Percentiles rank a stretch among this genome's conserved stretches.
These are phyloP conservation scores for Pterocles gutturalis DNA, from an alignment of 2,113 vertebrate genomes.

Conservation along the genomic window DNA sequence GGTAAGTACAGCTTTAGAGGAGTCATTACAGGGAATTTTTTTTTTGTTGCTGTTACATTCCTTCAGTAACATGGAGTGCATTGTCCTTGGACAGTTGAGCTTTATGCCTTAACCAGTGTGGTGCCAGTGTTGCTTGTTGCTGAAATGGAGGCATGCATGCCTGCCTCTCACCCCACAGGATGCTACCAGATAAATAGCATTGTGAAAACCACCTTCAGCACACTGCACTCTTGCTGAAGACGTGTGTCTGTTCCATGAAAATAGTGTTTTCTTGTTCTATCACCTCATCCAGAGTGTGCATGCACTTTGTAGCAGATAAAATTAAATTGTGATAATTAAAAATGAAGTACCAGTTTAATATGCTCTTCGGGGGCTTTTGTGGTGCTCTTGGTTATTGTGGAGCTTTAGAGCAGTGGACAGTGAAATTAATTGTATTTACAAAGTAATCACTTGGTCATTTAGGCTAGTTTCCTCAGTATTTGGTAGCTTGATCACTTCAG, in stretches of 20 bases:
- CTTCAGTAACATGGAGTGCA: accelerated
- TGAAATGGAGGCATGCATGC: neutral
- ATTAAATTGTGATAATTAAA: neutral
- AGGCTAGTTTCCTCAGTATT: neutral
- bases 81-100: neutral
- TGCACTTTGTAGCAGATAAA: neutral
- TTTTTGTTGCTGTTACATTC: accelerated
- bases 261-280: neutral
- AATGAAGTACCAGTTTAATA: neutral
- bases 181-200: neutral
- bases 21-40: neutral
- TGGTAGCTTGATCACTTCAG: neutral
- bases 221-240: neutral
- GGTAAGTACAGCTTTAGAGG: neutral
- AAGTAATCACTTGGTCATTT: neutral
- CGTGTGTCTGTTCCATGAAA: neutral
- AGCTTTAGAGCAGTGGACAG: neutral
- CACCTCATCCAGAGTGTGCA: neutral
- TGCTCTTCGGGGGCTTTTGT: neutral
- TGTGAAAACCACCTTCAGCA: neutral
- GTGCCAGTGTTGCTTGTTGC: neutral
- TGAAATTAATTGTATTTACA: neutral
- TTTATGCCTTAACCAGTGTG: neutral
- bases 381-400: neutral
- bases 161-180: neutral